Evolutionary conservation across 2,888 invertebrate genomes (phyloP).

Genomic region (Rhopalosiphum nymphaeae): DNA sequence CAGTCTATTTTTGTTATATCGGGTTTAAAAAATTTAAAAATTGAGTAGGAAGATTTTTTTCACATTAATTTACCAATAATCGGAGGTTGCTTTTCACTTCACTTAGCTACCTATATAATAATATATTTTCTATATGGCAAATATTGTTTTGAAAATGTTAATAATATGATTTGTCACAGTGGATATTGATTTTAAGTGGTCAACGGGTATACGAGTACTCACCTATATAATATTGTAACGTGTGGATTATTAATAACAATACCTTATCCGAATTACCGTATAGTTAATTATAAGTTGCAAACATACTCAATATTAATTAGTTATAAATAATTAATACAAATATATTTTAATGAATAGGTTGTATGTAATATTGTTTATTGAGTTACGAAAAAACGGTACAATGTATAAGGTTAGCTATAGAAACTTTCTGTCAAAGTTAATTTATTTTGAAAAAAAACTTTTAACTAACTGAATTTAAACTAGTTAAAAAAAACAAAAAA

Average conservation of each 20-base stretch:
- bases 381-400: neutral
- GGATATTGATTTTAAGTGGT: neutral
- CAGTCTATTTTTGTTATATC: too few relatives aligned
- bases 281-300: neutral
- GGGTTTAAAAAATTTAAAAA: too few relatives aligned
- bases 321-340: neutral
- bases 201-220: neutral
- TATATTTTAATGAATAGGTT: neutral
- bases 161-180: neutral
- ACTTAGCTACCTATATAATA: neutral
- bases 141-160: too few relatives aligned
- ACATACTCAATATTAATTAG: too few relatives aligned
- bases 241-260: neutral
- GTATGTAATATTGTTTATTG: neutral
- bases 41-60: neutral
- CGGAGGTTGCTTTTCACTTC: neutral
- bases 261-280: neutral
- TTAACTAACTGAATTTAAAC: neutral
- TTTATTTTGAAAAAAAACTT: neutral
- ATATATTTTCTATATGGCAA: neutral
- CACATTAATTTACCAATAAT: neutral
- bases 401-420: neutral
- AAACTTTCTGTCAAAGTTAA: neutral
- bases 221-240: neutral
- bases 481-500: neutral